Conservation (phyloP, 2,888 invertebrate species). For the Cryptops parisi region DNA sequence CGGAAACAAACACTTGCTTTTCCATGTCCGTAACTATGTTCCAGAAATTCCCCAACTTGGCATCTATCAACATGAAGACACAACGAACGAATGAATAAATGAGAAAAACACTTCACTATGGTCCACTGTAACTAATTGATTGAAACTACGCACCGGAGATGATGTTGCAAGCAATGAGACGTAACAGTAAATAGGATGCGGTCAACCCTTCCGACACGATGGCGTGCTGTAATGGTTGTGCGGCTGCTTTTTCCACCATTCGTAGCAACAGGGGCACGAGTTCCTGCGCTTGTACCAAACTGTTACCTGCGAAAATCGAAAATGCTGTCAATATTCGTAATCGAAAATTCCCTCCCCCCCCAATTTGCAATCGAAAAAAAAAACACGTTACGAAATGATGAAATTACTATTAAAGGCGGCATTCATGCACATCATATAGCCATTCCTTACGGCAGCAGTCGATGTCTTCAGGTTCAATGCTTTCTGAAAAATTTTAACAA, state of each 20-base stretch:
- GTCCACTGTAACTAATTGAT: too few species aligned
- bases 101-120: too few species aligned
- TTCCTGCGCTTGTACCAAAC: constrained; percentile 20
- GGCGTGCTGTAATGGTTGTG: constrained; percentile 53
- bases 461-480: constrained; percentile 56
- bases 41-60: constrained; percentile 48
- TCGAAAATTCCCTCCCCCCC: too few species aligned
- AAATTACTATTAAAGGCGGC: constrained; percentile 42
- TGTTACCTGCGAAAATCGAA: constrained; percentile 19
- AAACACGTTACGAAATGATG: not conserved
- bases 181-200: constrained; percentile 50
- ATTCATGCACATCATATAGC: constrained; percentile 61
- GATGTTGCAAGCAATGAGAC: constrained; percentile 40
- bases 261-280: constrained; percentile 50
- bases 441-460: constrained; percentile 57
- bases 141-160: too few species aligned
- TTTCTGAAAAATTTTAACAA: constrained; percentile 39
- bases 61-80: constrained; percentile 26
- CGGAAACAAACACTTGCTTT: constrained; percentile 65
- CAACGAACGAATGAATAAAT: too few species aligned
- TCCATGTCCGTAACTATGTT: constrained; percentile 54
- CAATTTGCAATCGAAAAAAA: too few species aligned
- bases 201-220: constrained; percentile 56
- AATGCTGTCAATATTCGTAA: not conserved
- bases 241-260: constrained; percentile 56